A percentile compares a stretch with the other conserved stretches of the same genome.
These are phyloP conservation scores for Xyrauchen texanus DNA, from an alignment of 2,113 vertebrate genomes.

Conservation along the genomic window DNA sequence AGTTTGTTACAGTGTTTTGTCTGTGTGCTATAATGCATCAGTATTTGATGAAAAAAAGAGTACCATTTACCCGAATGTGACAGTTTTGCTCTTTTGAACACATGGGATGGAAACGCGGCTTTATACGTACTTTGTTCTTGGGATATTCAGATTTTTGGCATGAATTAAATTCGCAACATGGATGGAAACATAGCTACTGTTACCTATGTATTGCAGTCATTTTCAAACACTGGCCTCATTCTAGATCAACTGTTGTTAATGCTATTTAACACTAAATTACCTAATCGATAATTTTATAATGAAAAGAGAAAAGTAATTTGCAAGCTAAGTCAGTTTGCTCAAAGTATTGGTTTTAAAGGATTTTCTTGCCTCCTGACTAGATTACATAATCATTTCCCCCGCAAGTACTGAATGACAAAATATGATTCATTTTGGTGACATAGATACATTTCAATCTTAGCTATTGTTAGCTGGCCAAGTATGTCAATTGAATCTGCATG, in stretches of 20 bases:
- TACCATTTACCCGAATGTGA: too few species aligned
- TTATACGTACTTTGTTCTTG: too few species aligned
- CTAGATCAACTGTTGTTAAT: slow-evolving; percentile 2
- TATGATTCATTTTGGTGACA: neutral
- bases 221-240: neutral
- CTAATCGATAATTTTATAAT: neutral
- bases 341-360: neutral
- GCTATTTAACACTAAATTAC: slow-evolving; percentile 27
- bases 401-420: slow-evolving; percentile 10
- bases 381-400: neutral
- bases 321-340: slow-evolving; percentile 5
- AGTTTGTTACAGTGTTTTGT: too few species aligned
- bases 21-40: too few species aligned
- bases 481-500: slow-evolving; percentile 11
- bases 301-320: neutral
- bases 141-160: too few species aligned
- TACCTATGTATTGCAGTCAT: neutral
- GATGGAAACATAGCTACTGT: neutral
- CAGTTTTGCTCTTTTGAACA: too few species aligned
- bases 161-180: too few species aligned
- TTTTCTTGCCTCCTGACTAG: neutral
- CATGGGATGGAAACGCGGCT: too few species aligned
- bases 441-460: slow-evolving; percentile 1
- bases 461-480: neutral
- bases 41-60: too few species aligned